Evolutionary conservation across 2,113 vertebrate genomes (phyloP).

Genomic region (Lucifuga dentata): DNA sequence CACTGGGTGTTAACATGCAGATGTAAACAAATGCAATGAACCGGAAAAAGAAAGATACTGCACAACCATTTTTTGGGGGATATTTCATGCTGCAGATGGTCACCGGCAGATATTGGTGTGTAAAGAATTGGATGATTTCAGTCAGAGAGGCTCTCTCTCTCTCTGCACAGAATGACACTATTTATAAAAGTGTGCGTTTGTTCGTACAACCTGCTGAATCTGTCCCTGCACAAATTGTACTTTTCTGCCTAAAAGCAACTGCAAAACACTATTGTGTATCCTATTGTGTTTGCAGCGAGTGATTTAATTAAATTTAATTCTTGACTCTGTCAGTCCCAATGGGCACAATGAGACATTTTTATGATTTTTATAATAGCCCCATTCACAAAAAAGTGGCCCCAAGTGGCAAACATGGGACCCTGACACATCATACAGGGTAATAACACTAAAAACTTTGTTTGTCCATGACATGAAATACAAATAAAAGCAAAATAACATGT

Average conservation of each 20-base stretch:
- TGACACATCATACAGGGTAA: neutral
- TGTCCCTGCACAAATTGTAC: neutral
- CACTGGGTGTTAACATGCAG: neutral
- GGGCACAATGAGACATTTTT: too few species aligned
- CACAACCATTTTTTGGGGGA: conserved; percentile 20
- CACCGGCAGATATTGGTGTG: conserved; percentile 32
- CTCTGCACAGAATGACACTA: neutral
- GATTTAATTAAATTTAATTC: too few species aligned
- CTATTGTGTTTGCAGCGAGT: too few species aligned
- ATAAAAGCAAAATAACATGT: conserved; percentile 24
- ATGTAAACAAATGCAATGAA: conserved; percentile 30
- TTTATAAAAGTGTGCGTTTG: too few species aligned
- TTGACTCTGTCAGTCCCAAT: too few species aligned
- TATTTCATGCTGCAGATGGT: conserved; percentile 30
- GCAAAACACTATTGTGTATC: too few species aligned
- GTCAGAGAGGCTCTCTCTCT: conserved; percentile 13
- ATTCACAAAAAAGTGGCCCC: conserved; percentile 26
- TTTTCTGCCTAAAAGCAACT: neutral
- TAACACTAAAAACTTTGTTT: conserved; percentile 19
- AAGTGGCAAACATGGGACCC: too few species aligned
- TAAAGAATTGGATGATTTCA: conserved; percentile 35
- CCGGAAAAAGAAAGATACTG: conserved; percentile 11
- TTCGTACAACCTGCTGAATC: neutral
- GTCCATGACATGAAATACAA: conserved; percentile 13
- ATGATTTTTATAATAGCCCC: too few species aligned